These are phyloP conservation scores for Lepeophtheirus salmonis DNA, from an alignment of 1,140 invertebrate species.

Conservation along the genomic window DNA sequence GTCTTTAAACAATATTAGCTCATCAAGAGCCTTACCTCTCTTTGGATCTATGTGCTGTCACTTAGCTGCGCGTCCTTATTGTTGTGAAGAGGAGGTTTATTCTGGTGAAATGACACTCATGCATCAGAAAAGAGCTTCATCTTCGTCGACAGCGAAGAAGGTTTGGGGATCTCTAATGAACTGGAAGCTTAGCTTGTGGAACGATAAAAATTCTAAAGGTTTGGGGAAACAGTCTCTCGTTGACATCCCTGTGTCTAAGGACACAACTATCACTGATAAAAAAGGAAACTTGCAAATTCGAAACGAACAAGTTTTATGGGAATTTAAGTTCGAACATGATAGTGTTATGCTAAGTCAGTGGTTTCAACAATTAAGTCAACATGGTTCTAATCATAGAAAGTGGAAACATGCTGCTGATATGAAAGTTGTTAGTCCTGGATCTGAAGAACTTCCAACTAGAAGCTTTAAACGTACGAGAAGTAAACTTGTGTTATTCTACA, in stretches of 20 bases:
- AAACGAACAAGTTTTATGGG: slow-evolving; percentile 21
- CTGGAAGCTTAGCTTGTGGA: slow-evolving; percentile 24
- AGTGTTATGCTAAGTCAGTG: slow-evolving; percentile 31
- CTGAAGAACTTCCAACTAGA: slow-evolving; percentile 18
- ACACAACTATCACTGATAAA: slow-evolving; percentile 8
- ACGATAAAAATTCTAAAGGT: slow-evolving; percentile 13
- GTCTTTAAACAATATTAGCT: slow-evolving; percentile 28
- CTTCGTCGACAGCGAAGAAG: neutral
- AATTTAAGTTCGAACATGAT: slow-evolving; percentile 27
- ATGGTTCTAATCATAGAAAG: slow-evolving; percentile 32
- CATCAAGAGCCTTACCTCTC: slow-evolving; percentile 38
- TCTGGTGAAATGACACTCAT: slow-evolving; percentile 34
- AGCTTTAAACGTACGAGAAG: slow-evolving; percentile 10
- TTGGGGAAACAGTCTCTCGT: neutral
- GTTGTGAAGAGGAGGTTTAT: slow-evolving; percentile 34
- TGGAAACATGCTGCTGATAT: slow-evolving; percentile 42
- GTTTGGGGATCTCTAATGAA: slow-evolving; percentile 26
- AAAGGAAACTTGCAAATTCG: neutral
- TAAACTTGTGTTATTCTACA: slow-evolving; percentile 17
- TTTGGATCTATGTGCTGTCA: slow-evolving; percentile 55
- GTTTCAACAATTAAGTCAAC: slow-evolving; percentile 30
- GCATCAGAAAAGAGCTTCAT: slow-evolving; percentile 24
- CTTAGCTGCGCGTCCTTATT: slow-evolving; percentile 44
- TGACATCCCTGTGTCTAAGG: neutral
- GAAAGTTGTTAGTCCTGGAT: slow-evolving; percentile 30